Evolutionary conservation across 1,140 invertebrate species (phyloP), one percentile per base, ranked within the genome.

Genomic region (Drosophila sproati): DNA sequence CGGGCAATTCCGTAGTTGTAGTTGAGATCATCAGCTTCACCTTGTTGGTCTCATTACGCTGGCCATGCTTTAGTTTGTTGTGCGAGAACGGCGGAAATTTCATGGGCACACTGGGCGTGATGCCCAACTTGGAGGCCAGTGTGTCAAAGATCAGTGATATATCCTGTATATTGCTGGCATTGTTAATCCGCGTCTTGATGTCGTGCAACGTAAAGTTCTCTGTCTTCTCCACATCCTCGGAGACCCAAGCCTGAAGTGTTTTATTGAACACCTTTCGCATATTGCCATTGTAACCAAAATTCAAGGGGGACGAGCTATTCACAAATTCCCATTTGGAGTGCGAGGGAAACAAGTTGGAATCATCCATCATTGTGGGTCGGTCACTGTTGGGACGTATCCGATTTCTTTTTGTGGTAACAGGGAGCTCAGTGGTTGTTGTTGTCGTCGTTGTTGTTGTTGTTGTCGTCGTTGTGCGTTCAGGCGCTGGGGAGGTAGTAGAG

Each of bases 141-240:
- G 92, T 93, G 55, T 93, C 92, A 50, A 93, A 93, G 43, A 93
- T 93, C 1, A 92, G 56, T 4, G 92, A 92, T 8, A 93, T 92
- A 20, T 93, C 91, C 67, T 93, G 87, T 31, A 93, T 92, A 57
- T 92, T 92, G 48, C 76, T 91, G 35, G 91, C 91, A 77, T 92
- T 92, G 47, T 92, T 92, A n/a, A 92, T 92, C 1, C 80, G 64
- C 2, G 80, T 92, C 39, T 92, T 92, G 52, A 91, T 86, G 3
- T 91, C 91, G 20, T 89, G 75, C 10, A 91, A 35, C 7, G 91
- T 91, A 0, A 91, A 35, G 34, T 91, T 90, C 47, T 91, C 91
- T 0, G 88, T 73, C 51, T 90, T 91, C 51, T 83, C 81, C 20
- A 91, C 77, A 66, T 93, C 91, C 62, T 92, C 92, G 1, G 91